Conservation (phyloP, 1,140 invertebrate species). For the Brachionus calyciflorus region DNA sequence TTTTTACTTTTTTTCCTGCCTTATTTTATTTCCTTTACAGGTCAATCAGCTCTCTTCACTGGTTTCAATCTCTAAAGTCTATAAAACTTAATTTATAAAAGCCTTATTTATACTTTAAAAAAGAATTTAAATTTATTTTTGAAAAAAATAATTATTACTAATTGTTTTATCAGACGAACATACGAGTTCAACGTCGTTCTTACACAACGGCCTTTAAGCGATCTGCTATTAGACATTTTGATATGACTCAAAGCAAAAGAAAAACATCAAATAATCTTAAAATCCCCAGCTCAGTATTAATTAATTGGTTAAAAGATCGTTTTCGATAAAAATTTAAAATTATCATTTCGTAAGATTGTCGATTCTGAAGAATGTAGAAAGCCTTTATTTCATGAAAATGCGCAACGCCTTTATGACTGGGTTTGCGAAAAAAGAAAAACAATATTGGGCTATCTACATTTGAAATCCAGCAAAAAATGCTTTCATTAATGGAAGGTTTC, state of each 20-base stretch:
- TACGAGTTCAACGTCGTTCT: too few species aligned
- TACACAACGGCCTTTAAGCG: background rate
- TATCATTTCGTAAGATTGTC: background rate
- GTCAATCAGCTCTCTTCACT: too few species aligned
- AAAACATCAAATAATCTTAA: constrained; percentile 41
- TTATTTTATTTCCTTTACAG: too few species aligned
- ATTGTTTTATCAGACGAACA: too few species aligned
- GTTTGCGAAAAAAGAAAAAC: background rate
- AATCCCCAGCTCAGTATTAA: constrained; percentile 6
- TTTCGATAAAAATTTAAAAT: constrained; percentile 1
- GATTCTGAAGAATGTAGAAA: constrained; percentile 6
- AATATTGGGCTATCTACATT: constrained; percentile 36
- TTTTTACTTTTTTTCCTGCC: too few species aligned
- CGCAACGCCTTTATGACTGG: constrained; percentile 12
- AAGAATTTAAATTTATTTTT: too few species aligned
- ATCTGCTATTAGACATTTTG: constrained; percentile 8
- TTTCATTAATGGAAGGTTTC: background rate
- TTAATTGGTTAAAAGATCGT: constrained; percentile 1
- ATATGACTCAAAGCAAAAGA: constrained; percentile 63
- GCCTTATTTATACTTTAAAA: too few species aligned
- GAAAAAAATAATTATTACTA: too few species aligned
- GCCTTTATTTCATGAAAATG: constrained; percentile 18
- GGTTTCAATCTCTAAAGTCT: too few species aligned
- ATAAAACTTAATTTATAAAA: too few species aligned
- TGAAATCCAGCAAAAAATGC: constrained; percentile 13